Conservation (phyloP, 2,888 invertebrate species). For the Leptinotarsa tumamoca region DNA sequence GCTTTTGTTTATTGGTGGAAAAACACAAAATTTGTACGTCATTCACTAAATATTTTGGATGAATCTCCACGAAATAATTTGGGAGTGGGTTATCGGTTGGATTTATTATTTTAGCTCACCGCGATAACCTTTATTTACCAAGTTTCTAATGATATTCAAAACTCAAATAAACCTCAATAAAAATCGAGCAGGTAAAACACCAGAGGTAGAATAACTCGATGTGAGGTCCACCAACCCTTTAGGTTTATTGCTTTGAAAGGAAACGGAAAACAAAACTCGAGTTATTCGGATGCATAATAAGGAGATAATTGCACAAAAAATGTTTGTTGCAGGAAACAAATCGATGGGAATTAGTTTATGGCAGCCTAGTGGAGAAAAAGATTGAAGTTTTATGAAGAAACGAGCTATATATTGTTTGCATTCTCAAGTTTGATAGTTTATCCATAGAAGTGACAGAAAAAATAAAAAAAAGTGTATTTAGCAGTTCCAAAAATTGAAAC, state of each 20-base stretch:
- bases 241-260: slow-evolving; percentile 7
- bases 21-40: neutral
- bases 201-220: slow-evolving; percentile 16
- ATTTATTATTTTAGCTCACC: neutral
- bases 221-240: slow-evolving; percentile 30
- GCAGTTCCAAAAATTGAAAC: too few relatives aligned
- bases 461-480: too few relatives aligned
- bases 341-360: neutral
- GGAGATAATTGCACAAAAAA: slow-evolving; percentile 8
- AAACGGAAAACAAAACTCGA: slow-evolving; percentile 1
- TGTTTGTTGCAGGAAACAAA: slow-evolving; percentile 23
- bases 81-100: neutral
- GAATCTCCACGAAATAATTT: neutral
- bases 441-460: too few relatives aligned
- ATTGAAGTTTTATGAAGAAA: neutral
- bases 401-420: too few relatives aligned
- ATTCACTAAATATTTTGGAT: neutral
- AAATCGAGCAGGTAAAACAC: slow-evolving; percentile 19
- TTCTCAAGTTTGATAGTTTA: too few relatives aligned
- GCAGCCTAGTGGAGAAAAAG: neutral
- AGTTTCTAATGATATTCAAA: slow-evolving; percentile 5
- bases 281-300: slow-evolving; percentile 11
- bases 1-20: too few relatives aligned
- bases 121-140: slow-evolving; percentile 12
- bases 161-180: slow-evolving; percentile 23